A percentile compares a stretch with the other conserved stretches of the same genome.
These are phyloP conservation scores for Speoplatyrhinus poulsoni DNA, from an alignment of 2,113 vertebrate species.

Conservation along the genomic window DNA sequence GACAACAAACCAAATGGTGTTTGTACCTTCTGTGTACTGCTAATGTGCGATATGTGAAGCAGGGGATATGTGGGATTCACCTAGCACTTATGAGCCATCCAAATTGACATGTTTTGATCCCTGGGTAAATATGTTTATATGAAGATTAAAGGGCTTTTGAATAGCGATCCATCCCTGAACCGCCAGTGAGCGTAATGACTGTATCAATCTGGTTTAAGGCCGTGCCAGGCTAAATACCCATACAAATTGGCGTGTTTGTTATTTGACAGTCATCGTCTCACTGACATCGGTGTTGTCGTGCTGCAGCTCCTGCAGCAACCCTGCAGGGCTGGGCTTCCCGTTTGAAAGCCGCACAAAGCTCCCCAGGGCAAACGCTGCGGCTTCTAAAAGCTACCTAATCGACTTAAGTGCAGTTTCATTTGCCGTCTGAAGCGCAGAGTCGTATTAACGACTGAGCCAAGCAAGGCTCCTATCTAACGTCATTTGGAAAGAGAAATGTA, in stretches of 20 bases:
- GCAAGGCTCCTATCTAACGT: slow-evolving; percentile 48
- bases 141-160: slow-evolving; percentile 56
- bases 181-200: slow-evolving; percentile 50
- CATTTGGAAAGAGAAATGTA: slow-evolving; percentile 43
- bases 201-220: slow-evolving; percentile 63
- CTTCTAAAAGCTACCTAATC: slow-evolving; percentile 43
- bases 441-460: slow-evolving; percentile 24
- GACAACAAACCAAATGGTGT: background rate
- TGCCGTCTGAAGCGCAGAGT: slow-evolving; percentile 22
- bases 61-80: background rate
- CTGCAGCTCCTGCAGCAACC: slow-evolving; percentile 13
- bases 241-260: slow-evolving; percentile 60
- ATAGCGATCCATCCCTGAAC: slow-evolving; percentile 7
- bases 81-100: slow-evolving; percentile 17
- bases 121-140: slow-evolving; percentile 46
- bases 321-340: slow-evolving; percentile 16
- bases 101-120: slow-evolving; percentile 36
- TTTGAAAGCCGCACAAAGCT: slow-evolving; percentile 26
- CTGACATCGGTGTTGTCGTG: slow-evolving; percentile 24
- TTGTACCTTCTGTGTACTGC: background rate
- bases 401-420: slow-evolving; percentile 53
- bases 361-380: slow-evolving; percentile 4
- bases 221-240: slow-evolving; percentile 39
- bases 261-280: slow-evolving; percentile 43
- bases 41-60: background rate